These are phyloP conservation scores for Lithosia quadra DNA, from an alignment of 2,888 invertebrate genomes.

Conservation along the genomic window DNA sequence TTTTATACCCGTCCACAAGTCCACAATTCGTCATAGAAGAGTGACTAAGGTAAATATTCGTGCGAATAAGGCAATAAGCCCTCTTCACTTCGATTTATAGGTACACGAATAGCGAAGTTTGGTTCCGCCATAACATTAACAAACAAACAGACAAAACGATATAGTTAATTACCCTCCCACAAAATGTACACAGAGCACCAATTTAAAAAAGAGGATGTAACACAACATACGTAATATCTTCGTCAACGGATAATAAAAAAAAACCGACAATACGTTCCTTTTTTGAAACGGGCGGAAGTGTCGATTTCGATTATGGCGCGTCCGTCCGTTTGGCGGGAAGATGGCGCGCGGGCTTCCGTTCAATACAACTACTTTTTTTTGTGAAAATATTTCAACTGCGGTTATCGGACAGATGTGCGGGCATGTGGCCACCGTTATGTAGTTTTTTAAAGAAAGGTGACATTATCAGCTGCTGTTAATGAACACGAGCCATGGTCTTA, in stretches of 20 bases:
- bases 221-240: slow-evolving; percentile 48
- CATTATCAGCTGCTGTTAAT: slow-evolving; percentile 2
- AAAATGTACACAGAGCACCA: slow-evolving; percentile 38
- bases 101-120: too few relatives aligned
- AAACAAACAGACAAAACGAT: not conserved
- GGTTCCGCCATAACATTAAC: too few relatives aligned
- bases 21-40: too few relatives aligned
- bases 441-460: not conserved
- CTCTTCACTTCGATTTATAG: too few relatives aligned
- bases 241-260: slow-evolving; percentile 56
- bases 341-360: slow-evolving; percentile 66
- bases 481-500: slow-evolving; percentile 3
- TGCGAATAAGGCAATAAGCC: too few relatives aligned
- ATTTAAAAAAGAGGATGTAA: slow-evolving; percentile 44
- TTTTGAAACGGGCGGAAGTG: slow-evolving; percentile 69
- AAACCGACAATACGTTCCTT: slow-evolving; percentile 66
- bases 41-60: too few relatives aligned
- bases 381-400: slow-evolving; percentile 31
- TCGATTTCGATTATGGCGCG: slow-evolving; percentile 72
- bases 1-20: too few relatives aligned
- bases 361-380: slow-evolving; percentile 43
- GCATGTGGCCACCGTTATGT: slow-evolving; percentile 14
- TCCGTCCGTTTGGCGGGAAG: slow-evolving; percentile 70
- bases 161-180: not conserved
- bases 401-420: slow-evolving; percentile 22